Conservation (phyloP, 2,797 vertebrate species). For the Catamblyrhynchus diadema region DNA sequence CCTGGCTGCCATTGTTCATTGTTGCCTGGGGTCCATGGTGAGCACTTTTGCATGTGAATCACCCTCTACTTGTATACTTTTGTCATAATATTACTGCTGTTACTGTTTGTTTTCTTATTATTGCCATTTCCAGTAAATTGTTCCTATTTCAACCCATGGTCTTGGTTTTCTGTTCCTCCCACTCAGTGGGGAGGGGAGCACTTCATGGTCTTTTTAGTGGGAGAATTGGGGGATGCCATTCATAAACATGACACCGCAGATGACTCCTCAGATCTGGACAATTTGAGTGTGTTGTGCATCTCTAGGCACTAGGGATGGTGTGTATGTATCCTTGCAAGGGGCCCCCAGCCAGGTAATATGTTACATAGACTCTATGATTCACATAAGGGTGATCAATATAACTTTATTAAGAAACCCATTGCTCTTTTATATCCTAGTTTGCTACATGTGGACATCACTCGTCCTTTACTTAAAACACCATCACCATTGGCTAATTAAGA, state of each 20-base stretch:
- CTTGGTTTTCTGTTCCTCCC: background rate
- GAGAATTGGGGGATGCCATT: background rate
- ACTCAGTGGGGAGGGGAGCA: rapidly evolving
- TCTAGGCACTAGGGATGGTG: background rate
- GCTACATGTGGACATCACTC: background rate
- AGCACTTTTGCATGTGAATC: background rate
- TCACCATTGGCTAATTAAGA: background rate
- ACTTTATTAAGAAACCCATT: background rate
- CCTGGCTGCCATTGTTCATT: rapidly evolving
- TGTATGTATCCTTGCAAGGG: background rate
- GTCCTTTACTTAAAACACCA: background rate
- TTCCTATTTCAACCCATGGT: background rate
- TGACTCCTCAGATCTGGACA: background rate
- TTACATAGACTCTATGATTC: background rate
- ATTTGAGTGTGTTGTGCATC: background rate
- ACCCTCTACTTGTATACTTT: background rate
- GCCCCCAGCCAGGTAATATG: background rate
- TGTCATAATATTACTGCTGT: background rate
- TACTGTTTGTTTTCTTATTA: background rate
- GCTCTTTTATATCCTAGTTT: background rate
- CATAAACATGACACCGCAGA: rapidly evolving
- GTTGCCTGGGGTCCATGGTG: rapidly evolving
- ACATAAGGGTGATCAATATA: background rate
- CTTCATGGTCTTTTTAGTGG: background rate
- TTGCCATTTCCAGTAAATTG: background rate